Evolutionary conservation across 2,113 vertebrate genomes (phyloP).

Genomic region (Psittacus erithacus): DNA sequence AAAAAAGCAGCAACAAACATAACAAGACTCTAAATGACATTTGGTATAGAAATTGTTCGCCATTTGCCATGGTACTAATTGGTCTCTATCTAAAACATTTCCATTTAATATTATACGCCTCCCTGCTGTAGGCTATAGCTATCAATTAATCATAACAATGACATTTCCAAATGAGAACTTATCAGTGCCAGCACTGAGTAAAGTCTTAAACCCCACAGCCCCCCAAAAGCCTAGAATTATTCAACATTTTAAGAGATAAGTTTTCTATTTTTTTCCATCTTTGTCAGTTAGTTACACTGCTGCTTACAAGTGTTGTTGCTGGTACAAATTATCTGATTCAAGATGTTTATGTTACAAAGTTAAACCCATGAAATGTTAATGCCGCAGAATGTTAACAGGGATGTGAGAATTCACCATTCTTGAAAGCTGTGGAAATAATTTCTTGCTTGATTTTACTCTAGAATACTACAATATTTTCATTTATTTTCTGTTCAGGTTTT

Average conservation of each 20-base stretch:
- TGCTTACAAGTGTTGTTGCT: neutral
- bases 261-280: neutral
- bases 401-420: neutral
- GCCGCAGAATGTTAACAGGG: neutral
- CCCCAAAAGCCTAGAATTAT: neutral
- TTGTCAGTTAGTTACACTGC: neutral
- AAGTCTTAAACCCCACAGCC: neutral
- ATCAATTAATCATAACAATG: constrained; percentile 19
- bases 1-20: neutral
- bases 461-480: neutral
- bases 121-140: neutral
- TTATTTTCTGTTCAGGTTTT: constrained; percentile 2
- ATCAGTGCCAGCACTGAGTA: neutral
- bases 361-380: neutral
- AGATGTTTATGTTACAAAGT: neutral
- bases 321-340: neutral
- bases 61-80: constrained; percentile 35
- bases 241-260: neutral
- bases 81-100: neutral
- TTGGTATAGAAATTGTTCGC: constrained; percentile 37
- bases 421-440: neutral
- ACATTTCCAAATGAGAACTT: constrained; percentile 14
- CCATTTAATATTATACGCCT: constrained; percentile 28
- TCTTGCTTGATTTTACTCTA: neutral
- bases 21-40: neutral